Conservation (phyloP, 1,140 invertebrate species). For the Drosophila bifasciata region DNA sequence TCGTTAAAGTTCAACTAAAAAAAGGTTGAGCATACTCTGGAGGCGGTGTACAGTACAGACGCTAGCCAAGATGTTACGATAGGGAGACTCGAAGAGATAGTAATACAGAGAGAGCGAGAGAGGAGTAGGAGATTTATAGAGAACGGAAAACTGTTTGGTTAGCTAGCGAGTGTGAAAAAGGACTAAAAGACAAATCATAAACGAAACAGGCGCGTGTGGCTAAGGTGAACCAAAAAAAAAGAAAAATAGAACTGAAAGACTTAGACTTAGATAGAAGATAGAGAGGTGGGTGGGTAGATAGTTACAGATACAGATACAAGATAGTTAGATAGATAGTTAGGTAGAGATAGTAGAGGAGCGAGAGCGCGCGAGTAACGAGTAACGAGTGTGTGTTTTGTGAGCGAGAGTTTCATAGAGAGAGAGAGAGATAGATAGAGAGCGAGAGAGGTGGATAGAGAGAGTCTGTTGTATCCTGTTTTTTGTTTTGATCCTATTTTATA, state of each 20-base stretch:
- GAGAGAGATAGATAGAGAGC: conserved; percentile 7
- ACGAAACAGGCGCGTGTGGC: conserved; percentile 69
- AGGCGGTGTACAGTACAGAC: conserved; percentile 74
- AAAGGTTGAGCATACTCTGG: conserved; percentile 61
- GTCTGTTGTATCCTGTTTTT: conserved; percentile 36
- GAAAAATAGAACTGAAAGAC: conserved; percentile 55
- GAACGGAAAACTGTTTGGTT: conserved; percentile 47
- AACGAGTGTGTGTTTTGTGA: conserved; percentile 55
- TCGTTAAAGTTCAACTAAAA: conserved; percentile 22
- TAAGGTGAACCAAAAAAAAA: conserved; percentile 46
- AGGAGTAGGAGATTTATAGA: conserved; percentile 34
- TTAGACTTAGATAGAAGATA: conserved; percentile 65
- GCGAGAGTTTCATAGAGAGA: conserved; percentile 31
- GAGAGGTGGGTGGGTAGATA: conserved; percentile 36
- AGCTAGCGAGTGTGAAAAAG: conserved; percentile 56
- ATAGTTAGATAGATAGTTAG: conserved; percentile 25
- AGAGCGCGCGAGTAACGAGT: conserved; percentile 73
- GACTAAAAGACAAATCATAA: conserved; percentile 62
- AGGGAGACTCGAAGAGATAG: conserved; percentile 36
- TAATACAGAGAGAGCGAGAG: conserved; percentile 17
- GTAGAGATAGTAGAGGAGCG: conserved; percentile 52
- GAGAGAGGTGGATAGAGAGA: conserved; percentile 24
- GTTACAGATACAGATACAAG: conserved; percentile 49
- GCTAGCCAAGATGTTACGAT: conserved; percentile 51
- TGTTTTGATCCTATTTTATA: conserved; percentile 8